Conservation (phyloP, 2,113 vertebrate species). For the Numida meleagris region DNA sequence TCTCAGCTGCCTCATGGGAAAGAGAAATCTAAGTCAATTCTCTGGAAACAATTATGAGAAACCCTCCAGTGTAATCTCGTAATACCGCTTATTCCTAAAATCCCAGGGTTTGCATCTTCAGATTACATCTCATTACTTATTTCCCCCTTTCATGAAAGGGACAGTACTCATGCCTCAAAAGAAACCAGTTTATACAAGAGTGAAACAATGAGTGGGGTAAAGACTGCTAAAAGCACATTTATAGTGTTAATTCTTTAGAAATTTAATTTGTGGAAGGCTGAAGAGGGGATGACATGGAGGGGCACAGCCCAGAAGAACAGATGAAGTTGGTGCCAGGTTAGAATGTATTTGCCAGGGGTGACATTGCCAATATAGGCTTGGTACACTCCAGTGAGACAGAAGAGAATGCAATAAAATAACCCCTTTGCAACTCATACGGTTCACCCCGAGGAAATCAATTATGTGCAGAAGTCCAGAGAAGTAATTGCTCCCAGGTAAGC, state of each 20-base stretch:
- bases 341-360: neutral
- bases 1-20: constrained; percentile 39
- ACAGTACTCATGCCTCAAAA: neutral
- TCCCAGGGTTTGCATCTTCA: neutral
- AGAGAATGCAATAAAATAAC: neutral
- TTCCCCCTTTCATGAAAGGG: neutral
- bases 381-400: neutral
- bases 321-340: neutral
- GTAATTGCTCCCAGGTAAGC: neutral
- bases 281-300: neutral
- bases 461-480: neutral
- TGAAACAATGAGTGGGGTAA: neutral
- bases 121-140: neutral
- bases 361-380: neutral
- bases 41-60: constrained; percentile 52
- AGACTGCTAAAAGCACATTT: neutral
- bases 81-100: neutral
- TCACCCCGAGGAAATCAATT: neutral
- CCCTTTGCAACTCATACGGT: neutral
- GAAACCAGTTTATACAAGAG: neutral
- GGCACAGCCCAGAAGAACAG: neutral
- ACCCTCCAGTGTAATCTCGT: neutral
- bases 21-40: constrained; percentile 3
- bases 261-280: neutral
- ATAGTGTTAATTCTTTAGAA: neutral